phyloP scores from a whole-genome alignment of 2,888 invertebrate genomes.

The Trichopria drosophilae region DNA sequence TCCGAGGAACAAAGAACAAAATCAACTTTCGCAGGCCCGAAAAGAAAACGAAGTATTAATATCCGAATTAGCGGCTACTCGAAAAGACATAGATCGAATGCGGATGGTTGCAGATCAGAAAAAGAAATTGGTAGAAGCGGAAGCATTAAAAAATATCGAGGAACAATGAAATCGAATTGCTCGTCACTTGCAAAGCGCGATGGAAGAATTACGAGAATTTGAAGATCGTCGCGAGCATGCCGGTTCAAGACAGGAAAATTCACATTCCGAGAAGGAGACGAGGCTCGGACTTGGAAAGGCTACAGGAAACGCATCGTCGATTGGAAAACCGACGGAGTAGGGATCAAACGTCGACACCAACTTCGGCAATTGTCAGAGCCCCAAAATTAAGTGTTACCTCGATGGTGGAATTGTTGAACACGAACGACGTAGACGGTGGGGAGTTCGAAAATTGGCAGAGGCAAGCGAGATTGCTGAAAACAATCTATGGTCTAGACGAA shows the following conservation, averaged over 20 bases:
- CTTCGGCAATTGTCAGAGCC: background rate
- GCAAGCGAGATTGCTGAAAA: conserved; percentile 13
- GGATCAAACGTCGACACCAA: background rate
- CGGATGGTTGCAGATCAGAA: background rate
- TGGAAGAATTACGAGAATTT: too few relatives aligned
- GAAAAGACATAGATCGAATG: background rate
- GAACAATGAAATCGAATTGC: too few relatives aligned
- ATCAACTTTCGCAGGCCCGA: background rate
- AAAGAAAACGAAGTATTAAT: background rate
- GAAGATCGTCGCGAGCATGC: too few relatives aligned
- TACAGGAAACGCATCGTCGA: too few relatives aligned
- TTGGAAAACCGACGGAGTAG: too few relatives aligned
- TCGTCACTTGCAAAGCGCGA: too few relatives aligned
- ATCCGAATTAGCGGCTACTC: background rate
- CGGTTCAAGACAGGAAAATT: too few relatives aligned
- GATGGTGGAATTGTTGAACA: conserved; percentile 15
- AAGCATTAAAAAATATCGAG: too few relatives aligned
- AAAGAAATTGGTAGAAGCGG: background rate
- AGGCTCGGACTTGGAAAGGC: too few relatives aligned
- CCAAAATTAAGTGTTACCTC: background rate
- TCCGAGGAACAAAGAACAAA: too few relatives aligned
- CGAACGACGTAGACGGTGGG: conserved; percentile 5
- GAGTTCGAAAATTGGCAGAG: conserved; percentile 22
- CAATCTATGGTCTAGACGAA: conserved; percentile 11
- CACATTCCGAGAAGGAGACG: too few relatives aligned